Evolutionary conservation across 1,140 invertebrate genomes (phyloP).

Genomic region (Drosophila prosaltans): DNA sequence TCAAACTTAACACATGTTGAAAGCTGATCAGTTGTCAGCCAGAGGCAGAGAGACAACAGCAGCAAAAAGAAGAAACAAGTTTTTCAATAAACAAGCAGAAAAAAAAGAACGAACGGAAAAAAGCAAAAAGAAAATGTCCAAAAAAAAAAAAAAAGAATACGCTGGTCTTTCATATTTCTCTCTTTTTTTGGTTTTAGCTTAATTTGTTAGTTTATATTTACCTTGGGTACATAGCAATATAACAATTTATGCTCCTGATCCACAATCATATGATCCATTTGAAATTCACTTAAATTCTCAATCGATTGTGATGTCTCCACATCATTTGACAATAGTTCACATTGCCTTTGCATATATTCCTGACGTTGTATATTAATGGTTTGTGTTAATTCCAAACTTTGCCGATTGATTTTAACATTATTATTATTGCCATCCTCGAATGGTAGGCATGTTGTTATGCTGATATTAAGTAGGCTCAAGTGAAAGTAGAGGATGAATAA

Average conservation of each 20-base stretch:
- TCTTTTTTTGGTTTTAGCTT: conserved; percentile 8
- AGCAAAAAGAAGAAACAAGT: conserved; percentile 39
- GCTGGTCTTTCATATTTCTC: not conserved
- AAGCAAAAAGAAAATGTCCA: conserved; percentile 13
- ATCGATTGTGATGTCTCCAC: conserved; percentile 47
- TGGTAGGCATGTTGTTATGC: conserved; percentile 30
- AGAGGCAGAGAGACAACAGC: not conserved
- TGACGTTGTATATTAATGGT: conserved; percentile 87
- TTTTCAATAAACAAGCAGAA: conserved; percentile 44
- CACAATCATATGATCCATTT: conserved; percentile 90
- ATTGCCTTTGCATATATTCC: conserved; percentile 87
- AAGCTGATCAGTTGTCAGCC: conserved; percentile 11
- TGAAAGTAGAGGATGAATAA: conserved; percentile 34
- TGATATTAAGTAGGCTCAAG: conserved; percentile 32
- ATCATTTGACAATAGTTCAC: conserved; percentile 83
- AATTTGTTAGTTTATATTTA: conserved; percentile 81
- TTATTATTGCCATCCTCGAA: conserved; percentile 82
- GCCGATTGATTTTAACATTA: conserved; percentile 82
- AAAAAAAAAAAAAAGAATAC: not conserved
- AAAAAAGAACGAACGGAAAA: conserved; percentile 25
- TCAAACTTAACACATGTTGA: conserved; percentile 26
- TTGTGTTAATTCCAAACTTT: conserved; percentile 85
- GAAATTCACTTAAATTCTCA: conserved; percentile 84
- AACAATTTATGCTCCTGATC: conserved; percentile 92
- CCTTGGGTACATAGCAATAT: conserved; percentile 97